These are phyloP conservation scores for Schrankia costaestrigalis DNA, from an alignment of 2,888 invertebrate genomes.

Conservation along the genomic window DNA sequence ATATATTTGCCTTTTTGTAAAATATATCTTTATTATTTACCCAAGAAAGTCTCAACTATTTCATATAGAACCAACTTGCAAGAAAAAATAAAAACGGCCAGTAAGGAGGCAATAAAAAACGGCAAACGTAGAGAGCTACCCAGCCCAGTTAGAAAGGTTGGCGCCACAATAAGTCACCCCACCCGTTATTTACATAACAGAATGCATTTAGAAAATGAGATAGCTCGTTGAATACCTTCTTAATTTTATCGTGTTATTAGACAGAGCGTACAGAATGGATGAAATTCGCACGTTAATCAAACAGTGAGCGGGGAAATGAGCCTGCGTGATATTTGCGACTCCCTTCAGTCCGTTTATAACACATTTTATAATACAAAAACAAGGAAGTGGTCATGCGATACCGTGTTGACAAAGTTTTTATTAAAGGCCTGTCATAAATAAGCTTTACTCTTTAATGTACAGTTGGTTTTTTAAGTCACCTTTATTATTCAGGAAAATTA, in stretches of 20 bases:
- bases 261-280: background rate
- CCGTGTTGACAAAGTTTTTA: conserved; percentile 39
- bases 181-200: conserved; percentile 36
- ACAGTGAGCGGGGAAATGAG: conserved; percentile 10
- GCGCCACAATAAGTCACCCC: conserved; percentile 45
- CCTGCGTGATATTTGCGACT: conserved; percentile 4
- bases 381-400: conserved; percentile 26
- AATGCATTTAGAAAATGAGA: conserved; percentile 53
- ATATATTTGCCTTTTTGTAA: too few relatives aligned
- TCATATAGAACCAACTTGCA: too few relatives aligned
- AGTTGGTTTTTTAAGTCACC: too few relatives aligned
- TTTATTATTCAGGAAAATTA: too few relatives aligned
- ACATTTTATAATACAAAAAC: conserved; percentile 29
- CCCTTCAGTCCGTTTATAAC: conserved; percentile 7
- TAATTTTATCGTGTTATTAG: conserved; percentile 38
- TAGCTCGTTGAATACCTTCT: conserved; percentile 34
- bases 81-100: conserved; percentile 43
- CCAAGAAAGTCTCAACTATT: too few relatives aligned
- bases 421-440: conserved; percentile 30
- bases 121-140: too few relatives aligned
- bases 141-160: too few relatives aligned
- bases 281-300: conserved; percentile 18
- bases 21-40: too few relatives aligned
- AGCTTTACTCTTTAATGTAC: too few relatives aligned
- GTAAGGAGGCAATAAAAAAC: conserved; percentile 24